These are phyloP conservation scores for Drosophila kuntzei DNA, from an alignment of 2,888 invertebrate species.

Conservation along the genomic window DNA sequence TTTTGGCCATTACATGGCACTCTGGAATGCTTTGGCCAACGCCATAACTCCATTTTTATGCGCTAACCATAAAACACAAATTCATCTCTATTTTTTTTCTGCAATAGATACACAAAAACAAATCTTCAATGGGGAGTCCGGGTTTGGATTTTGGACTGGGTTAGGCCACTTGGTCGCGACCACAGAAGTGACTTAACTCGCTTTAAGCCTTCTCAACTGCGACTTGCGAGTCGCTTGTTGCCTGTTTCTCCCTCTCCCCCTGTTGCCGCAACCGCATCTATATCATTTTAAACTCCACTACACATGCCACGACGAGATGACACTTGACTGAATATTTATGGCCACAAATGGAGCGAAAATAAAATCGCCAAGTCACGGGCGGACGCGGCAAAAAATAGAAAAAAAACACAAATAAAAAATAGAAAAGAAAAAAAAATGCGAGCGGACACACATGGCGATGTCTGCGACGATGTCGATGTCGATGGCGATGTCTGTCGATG, in stretches of 20 bases:
- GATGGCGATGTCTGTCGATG: conserved; percentile 56
- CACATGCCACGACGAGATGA: conserved; percentile 78
- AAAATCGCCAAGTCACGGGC: conserved; percentile 79
- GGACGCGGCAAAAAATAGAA: conserved; percentile 44
- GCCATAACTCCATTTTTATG: conserved; percentile 68
- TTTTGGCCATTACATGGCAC: conserved; percentile 59
- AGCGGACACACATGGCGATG: conserved; percentile 71
- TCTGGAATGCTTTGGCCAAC: conserved; percentile 53
- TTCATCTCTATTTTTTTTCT: conserved; percentile 38
- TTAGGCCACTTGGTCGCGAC: conserved; percentile 74
- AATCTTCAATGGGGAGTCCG: conserved; percentile 34
- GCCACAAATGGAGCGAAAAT: conserved; percentile 81
- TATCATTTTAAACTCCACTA: conserved; percentile 79
- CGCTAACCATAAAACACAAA: conserved; percentile 49
- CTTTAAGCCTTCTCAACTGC: conserved; percentile 66
- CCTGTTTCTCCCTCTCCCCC: conserved; percentile 6
- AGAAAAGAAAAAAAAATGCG: conserved; percentile 21
- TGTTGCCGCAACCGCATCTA: conserved; percentile 55
- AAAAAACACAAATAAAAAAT: conserved; percentile 16
- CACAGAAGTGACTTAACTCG: conserved; percentile 80
- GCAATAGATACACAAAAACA: conserved; percentile 21
- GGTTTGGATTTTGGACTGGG: conserved; percentile 26
- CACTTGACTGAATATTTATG: conserved; percentile 81
- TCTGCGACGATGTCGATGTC: conserved; percentile 27
- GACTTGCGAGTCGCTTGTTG: conserved; percentile 18